Percentiles rank a stretch among this genome's conserved stretches.
phyloP scores from a whole-genome alignment of 1,140 invertebrate species.

The Cataglyphis hispanica region DNA sequence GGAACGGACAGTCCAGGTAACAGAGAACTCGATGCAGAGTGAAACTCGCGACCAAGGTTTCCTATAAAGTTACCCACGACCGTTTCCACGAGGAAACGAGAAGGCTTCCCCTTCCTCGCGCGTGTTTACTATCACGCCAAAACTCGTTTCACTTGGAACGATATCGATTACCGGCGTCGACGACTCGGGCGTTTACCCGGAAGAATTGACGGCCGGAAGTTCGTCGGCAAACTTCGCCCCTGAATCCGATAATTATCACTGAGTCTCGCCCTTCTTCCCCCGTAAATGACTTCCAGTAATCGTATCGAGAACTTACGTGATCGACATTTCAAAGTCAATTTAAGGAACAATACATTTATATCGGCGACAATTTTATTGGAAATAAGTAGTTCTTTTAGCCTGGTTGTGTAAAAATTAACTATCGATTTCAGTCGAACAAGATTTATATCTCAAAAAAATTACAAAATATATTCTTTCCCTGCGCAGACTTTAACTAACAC shows the following conservation, averaged over 20 bases:
- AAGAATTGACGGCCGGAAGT: slow-evolving; percentile 53
- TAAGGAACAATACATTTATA: not conserved
- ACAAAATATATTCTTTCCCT: not conserved
- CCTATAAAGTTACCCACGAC: slow-evolving; percentile 72
- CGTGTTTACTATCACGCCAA: slow-evolving; percentile 61
- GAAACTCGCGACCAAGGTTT: slow-evolving; percentile 78
- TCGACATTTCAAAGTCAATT: slow-evolving; percentile 10
- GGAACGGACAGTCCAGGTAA: slow-evolving; percentile 66
- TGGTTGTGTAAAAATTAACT: not conserved
- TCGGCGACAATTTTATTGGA: not conserved
- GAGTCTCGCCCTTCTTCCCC: not conserved
- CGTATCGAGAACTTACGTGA: not conserved
- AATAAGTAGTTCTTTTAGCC: no score
- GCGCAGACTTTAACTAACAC: not conserved
- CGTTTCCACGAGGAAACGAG: slow-evolving; percentile 61
- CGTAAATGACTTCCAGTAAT: slow-evolving; percentile 22
- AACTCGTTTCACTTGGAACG: slow-evolving; percentile 69
- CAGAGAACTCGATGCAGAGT: slow-evolving; percentile 70
- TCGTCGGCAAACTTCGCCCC: slow-evolving; percentile 32
- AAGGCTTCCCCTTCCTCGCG: not conserved
- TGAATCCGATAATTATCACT: slow-evolving; percentile 27
- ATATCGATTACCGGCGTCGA: slow-evolving; percentile 72
- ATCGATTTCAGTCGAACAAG: no score
- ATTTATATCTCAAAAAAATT: not conserved
- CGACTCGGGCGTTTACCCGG: slow-evolving; percentile 67